Conservation (phyloP, 2,113 vertebrate genomes). For the Spea multiplicata region DNA sequence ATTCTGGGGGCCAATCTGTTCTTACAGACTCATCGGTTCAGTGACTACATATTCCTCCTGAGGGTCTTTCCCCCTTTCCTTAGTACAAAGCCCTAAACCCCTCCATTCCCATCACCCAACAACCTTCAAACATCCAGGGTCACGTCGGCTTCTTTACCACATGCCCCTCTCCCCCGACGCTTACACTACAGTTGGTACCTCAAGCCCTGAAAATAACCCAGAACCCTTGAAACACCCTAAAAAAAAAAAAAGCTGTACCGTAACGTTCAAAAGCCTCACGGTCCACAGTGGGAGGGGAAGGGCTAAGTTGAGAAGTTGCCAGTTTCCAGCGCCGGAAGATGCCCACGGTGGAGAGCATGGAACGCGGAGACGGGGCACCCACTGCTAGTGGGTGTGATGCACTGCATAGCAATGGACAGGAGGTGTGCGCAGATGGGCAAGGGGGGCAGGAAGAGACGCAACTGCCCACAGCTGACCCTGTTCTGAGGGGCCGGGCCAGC, state of each 20-base stretch:
- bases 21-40: too few species aligned
- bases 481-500: constrained; percentile 23
- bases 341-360: constrained; percentile 28
- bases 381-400: neutral
- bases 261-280: constrained; percentile 25
- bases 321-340: constrained; percentile 42
- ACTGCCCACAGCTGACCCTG: constrained; percentile 30
- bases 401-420: constrained; percentile 7
- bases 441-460: constrained; percentile 32
- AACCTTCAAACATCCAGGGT: neutral
- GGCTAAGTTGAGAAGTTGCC: constrained; percentile 8
- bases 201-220: too few species aligned
- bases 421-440: neutral
- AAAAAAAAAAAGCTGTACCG: neutral
- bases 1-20: too few species aligned
- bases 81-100: neutral
- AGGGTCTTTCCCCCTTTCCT: too few species aligned
- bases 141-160: too few species aligned
- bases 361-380: constrained; percentile 7
- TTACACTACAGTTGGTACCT: too few species aligned
- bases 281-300: constrained; percentile 7
- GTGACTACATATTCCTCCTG: too few species aligned
- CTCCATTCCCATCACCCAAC: neutral
- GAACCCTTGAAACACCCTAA: too few species aligned
- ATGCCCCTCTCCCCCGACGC: too few species aligned